A percentile compares a stretch with the other conserved stretches of the same genome.
Evolutionary conservation across 2,113 vertebrate species (phyloP).

Genomic region (Oryzias celebensis): DNA sequence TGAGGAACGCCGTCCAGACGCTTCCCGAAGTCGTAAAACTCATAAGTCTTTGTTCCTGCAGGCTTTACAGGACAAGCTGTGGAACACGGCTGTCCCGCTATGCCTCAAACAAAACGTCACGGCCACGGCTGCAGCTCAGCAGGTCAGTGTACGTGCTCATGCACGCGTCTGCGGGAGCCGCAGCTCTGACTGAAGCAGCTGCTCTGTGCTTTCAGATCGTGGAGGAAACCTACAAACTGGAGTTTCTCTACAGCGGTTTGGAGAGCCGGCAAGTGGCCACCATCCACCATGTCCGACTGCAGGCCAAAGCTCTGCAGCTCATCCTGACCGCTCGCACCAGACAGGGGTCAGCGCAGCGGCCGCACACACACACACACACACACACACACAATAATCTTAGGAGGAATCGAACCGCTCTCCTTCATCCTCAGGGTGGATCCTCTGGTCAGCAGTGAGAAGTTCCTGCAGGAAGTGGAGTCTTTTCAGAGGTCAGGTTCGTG

Average conservation of each 20-base stretch:
- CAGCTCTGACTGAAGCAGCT: background rate
- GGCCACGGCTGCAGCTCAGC: constrained; percentile 86
- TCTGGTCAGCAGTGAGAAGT: constrained; percentile 88
- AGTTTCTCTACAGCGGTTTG: constrained; percentile 94
- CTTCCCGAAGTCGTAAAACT: background rate
- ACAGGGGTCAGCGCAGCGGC: constrained; percentile 79
- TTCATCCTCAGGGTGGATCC: constrained; percentile 81
- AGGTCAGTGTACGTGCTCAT: constrained; percentile 73
- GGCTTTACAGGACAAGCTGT: constrained; percentile 95
- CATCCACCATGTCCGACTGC: constrained; percentile 92
- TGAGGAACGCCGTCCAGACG: background rate
- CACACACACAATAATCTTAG: background rate
- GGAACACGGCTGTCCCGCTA: constrained; percentile 91
- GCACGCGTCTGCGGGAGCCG: background rate
- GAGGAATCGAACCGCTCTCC: background rate
- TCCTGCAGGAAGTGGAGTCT: constrained; percentile 90
- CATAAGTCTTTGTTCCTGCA: constrained; percentile 39
- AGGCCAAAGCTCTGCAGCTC: constrained; percentile 91
- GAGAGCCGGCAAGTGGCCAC: constrained; percentile 89
- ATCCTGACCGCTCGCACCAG: constrained; percentile 85
- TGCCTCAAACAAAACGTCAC: constrained; percentile 91
- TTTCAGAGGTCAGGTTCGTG: constrained; percentile 85
- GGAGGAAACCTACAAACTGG: constrained; percentile 95
- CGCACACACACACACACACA: background rate
- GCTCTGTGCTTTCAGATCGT: constrained; percentile 78